Percentiles rank a stretch among this genome's conserved stretches.
phyloP scores from a whole-genome alignment of 2,888 invertebrate species.

The Hemicrepidius hirtus region DNA sequence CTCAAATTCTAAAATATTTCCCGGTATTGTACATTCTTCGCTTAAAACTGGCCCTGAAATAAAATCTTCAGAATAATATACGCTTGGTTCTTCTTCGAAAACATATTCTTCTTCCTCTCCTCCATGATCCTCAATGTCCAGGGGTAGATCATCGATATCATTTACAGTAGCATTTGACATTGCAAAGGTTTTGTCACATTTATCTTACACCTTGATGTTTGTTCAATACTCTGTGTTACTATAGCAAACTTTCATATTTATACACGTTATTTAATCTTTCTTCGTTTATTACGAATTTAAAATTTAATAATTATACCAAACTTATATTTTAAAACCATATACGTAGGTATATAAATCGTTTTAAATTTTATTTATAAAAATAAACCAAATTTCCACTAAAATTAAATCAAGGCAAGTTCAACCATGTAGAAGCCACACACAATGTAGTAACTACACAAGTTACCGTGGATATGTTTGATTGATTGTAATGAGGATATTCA shows the following conservation, averaged over 20 bases:
- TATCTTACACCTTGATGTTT: not conserved
- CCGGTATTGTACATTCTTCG: slow-evolving; percentile 74
- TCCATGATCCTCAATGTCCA: slow-evolving; percentile 37
- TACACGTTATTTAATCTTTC: too few species aligned
- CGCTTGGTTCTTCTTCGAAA: slow-evolving; percentile 51
- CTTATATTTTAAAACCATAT: too few species aligned
- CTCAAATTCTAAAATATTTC: slow-evolving; percentile 79
- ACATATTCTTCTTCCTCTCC: slow-evolving; percentile 51
- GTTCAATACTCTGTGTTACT: slow-evolving; percentile 1
- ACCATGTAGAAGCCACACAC: too few species aligned
- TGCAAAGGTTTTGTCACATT: slow-evolving; percentile 1
- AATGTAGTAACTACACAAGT: too few species aligned
- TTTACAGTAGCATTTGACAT: slow-evolving; percentile 61
- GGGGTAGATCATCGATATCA: slow-evolving; percentile 58
- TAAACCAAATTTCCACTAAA: too few species aligned
- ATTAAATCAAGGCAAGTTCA: too few species aligned
- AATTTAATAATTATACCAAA: too few species aligned
- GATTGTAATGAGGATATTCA: too few species aligned
- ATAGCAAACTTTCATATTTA: not conserved
- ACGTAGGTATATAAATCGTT: too few species aligned
- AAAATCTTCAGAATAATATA: slow-evolving; percentile 73
- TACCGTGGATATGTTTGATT: too few species aligned
- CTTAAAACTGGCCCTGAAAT: slow-evolving; percentile 75
- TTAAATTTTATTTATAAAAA: too few species aligned
- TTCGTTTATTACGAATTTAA: too few species aligned